These are phyloP conservation scores for Heliconius eleuchia DNA, from an alignment of 1,140 invertebrate species.

Conservation along the genomic window DNA sequence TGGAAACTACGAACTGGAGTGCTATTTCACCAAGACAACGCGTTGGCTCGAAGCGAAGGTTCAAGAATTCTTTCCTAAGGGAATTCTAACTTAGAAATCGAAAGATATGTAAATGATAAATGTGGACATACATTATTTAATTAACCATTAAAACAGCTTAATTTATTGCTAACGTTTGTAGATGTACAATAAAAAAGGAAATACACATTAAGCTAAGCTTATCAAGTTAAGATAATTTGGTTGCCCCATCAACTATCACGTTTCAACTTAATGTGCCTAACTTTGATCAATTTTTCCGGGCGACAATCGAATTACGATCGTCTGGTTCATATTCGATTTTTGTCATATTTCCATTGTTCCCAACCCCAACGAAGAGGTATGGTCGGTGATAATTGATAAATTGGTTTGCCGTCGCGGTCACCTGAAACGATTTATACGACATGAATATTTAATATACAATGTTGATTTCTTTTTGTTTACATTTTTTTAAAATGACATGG, in stretches of 20 bases:
- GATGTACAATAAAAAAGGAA: no score
- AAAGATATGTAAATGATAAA: no score
- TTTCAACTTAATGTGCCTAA: constrained; percentile 75
- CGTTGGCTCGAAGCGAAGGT: no score
- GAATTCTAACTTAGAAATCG: no score
- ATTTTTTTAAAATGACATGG: not conserved
- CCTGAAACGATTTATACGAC: constrained; percentile 43
- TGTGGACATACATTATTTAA: no score
- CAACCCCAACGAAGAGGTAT: constrained; percentile 59
- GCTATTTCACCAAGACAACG: no score
- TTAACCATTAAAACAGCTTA: no score
- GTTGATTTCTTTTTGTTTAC: not conserved
- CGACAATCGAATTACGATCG: constrained; percentile 76
- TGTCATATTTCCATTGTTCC: constrained; percentile 67
- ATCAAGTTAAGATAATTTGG: not conserved
- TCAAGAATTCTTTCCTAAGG: no score
- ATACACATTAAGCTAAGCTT: not conserved
- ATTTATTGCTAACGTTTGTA: no score
- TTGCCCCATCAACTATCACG: constrained; percentile 69
- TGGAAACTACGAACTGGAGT: no score
- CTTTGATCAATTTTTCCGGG: constrained; percentile 71
- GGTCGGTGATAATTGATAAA: constrained; percentile 69
- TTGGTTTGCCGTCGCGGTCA: constrained; percentile 75
- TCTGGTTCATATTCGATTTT: constrained; percentile 67
- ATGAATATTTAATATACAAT: constrained; percentile 13